Evolutionary conservation across 2,113 vertebrate species (phyloP), one percentile per base, ranked within the genome.

Genomic region (Ophiodon elongatus): DNA sequence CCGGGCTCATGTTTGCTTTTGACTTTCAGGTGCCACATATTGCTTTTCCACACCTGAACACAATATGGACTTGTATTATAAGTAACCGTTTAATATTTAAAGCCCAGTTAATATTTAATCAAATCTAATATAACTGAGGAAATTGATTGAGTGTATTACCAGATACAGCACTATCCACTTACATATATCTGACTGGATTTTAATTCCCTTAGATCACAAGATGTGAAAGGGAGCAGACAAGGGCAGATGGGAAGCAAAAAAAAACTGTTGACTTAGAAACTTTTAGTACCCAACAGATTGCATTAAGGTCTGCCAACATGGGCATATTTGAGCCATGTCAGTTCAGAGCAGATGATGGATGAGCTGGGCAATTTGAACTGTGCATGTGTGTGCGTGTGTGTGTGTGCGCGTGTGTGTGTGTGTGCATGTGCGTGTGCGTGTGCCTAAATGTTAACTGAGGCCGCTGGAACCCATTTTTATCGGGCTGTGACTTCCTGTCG

Each of bases 271-370:
- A 76, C 25, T 59, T 35, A 27, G 54, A 73, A 79, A 64, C 57
- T 65, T 73, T 76, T 56, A 63, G 64, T 59, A 8, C 19, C 78
- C 75, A 68, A 76, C 84, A 89, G 86, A 85, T 66, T 75, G 73
- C 64, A 64, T 45, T 56, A 47, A 77, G 64, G 74, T 86, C 85
- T 69, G 77, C 68, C 67, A 82, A 76, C 75, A 64, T 41, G 65
- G 67, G 25, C 73, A 60, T 70, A 73, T 89, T 63, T 79, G 59
- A 82, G 87, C 83, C 52, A 76, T 83, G 79, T 86, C 76, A 76
- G 27, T 31, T 59, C 33, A 37, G 33, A 83, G 37, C 85, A 90
- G 76, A 82, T 76, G 79, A 87, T 83, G 59, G 73, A 77, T 62
- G 60, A 82, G n/a, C 52, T 31, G 31, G 11, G 29, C 23, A 65